Percentiles rank a stretch among this genome's conserved stretches.
phyloP scores from a whole-genome alignment of 2,888 invertebrate genomes.

The Drosophila multiciliata region DNA sequence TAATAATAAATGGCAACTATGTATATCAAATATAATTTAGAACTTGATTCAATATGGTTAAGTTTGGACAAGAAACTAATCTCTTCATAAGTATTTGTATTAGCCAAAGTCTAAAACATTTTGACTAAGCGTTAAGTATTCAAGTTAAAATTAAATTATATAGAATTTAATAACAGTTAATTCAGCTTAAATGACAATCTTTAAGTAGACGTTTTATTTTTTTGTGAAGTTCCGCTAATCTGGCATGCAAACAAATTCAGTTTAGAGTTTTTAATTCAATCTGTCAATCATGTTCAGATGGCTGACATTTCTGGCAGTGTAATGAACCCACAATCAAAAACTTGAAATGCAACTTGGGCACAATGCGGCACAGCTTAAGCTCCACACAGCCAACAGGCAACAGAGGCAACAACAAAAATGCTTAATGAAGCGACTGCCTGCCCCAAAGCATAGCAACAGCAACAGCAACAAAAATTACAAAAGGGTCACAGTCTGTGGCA shows the following conservation, averaged over 20 bases:
- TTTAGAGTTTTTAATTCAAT: not conserved
- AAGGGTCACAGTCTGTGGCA: slow-evolving; percentile 70
- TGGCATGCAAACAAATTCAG: not conserved
- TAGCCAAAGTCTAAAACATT: not conserved
- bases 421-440: slow-evolving; percentile 70
- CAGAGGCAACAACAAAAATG: slow-evolving; percentile 47
- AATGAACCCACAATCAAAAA: slow-evolving; percentile 45
- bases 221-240: not conserved
- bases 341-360: slow-evolving; percentile 53
- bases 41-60: not conserved
- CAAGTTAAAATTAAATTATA: not conserved
- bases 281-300: slow-evolving; percentile 15
- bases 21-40: not conserved
- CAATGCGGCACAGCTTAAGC: slow-evolving; percentile 69
- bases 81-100: not conserved
- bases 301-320: slow-evolving; percentile 35
- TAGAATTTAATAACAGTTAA: not conserved
- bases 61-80: not conserved
- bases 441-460: slow-evolving; percentile 3
- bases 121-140: not conserved
- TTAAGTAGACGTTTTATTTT: not conserved
- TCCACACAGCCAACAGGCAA: slow-evolving; percentile 33
- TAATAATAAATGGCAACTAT: not conserved
- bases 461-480: slow-evolving; percentile 34
- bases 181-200: not conserved